Conservation (phyloP, 1,140 invertebrate genomes). For the Drosophila biarmipes region DNA sequence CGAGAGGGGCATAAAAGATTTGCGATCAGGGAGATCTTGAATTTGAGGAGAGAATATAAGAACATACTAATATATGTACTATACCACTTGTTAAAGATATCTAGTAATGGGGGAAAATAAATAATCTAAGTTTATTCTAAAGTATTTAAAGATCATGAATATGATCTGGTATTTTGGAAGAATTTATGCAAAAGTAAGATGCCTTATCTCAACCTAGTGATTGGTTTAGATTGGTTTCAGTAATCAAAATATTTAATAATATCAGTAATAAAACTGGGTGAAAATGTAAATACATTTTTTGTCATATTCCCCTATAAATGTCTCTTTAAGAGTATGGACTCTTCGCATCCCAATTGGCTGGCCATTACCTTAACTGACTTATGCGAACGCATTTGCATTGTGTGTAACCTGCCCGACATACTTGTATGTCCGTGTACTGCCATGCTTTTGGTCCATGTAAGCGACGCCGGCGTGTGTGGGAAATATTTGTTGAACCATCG, state of each 20-base stretch:
- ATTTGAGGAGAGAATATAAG: too few relatives aligned
- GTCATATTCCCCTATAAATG: not conserved
- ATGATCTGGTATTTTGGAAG: too few relatives aligned
- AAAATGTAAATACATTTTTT: not conserved
- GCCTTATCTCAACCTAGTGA: too few relatives aligned
- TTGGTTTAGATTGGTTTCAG: too few relatives aligned
- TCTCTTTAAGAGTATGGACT: conserved; percentile 10
- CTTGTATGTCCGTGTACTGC: conserved; percentile 31
- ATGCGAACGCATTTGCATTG: conserved; percentile 54
- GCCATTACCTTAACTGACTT: conserved; percentile 41
- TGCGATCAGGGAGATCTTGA: not conserved
- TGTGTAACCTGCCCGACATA: conserved; percentile 75
- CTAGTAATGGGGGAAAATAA: too few relatives aligned
- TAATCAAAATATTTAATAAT: too few relatives aligned
- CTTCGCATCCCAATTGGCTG: conserved; percentile 2
- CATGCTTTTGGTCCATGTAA: conserved; percentile 49
- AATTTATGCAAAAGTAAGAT: too few relatives aligned
- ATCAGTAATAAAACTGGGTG: too few relatives aligned
- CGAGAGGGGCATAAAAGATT: conserved; percentile 38
- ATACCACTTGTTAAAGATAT: too few relatives aligned
- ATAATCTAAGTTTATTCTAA: too few relatives aligned
- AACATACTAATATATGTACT: too few relatives aligned
- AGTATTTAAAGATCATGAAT: too few relatives aligned
- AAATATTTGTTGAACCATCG: conserved; percentile 58
- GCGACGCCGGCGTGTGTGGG: conserved; percentile 64